phyloP scores from a whole-genome alignment of 1,140 invertebrate species.

The Drosophila nikananu region DNA sequence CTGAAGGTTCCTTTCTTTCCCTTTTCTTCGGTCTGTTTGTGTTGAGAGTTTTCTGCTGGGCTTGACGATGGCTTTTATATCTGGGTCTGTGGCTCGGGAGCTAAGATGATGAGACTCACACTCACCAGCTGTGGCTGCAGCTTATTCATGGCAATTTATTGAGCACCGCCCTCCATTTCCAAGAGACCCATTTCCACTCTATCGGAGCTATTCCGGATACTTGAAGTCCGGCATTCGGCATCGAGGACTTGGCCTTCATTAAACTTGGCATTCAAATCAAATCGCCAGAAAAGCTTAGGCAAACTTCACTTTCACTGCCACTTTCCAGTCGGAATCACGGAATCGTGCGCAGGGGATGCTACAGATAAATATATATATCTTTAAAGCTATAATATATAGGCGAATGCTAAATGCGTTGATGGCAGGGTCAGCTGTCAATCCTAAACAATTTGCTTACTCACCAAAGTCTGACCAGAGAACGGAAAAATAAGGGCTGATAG shows the following conservation, averaged over 20 bases:
- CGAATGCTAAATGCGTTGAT: neutral
- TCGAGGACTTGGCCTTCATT: constrained; percentile 51
- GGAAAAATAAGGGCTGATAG: constrained; percentile 31
- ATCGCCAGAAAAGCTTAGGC: constrained; percentile 36
- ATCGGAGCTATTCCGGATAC: constrained; percentile 16
- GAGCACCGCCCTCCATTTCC: constrained; percentile 8
- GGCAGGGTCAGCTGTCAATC: constrained; percentile 59
- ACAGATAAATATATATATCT: neutral
- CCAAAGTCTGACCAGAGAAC: constrained; percentile 54
- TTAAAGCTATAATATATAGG: neutral
- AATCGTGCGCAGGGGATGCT: constrained; percentile 3
- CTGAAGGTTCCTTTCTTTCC: neutral
- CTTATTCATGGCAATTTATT: constrained; percentile 71
- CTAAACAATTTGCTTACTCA: constrained; percentile 75
- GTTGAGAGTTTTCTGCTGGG: constrained; percentile 12
- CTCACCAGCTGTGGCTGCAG: constrained; percentile 32
- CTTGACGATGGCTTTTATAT: constrained; percentile 7
- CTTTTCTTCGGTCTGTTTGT: constrained; percentile 18
- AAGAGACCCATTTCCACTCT: neutral
- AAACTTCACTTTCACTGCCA: constrained; percentile 34
- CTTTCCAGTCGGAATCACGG: constrained; percentile 16
- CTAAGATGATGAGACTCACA: constrained; percentile 20
- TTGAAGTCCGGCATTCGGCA: constrained; percentile 20
- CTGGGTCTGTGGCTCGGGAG: constrained; percentile 8
- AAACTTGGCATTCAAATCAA: constrained; percentile 70